Evolutionary conservation across 1,140 invertebrate species (phyloP), one percentile per base, ranked within the genome.

Genomic region (Ylistrum balloti): DNA sequence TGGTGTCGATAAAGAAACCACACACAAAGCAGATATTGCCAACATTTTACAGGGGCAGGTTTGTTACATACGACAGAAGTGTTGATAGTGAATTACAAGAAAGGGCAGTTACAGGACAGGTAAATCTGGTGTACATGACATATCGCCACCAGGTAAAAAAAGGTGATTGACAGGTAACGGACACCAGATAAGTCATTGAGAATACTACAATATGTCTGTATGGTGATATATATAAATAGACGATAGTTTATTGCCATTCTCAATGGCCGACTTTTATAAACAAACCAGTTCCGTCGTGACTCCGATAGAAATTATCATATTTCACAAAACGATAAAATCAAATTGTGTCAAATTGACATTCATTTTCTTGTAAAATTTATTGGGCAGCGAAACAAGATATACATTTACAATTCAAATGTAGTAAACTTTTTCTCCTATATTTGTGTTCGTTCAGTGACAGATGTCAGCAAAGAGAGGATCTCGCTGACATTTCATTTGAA

Each of bases 111-210:
- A 5, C 9, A 9, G 9, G 56, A 74, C 56, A 74, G 22, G 22
- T 74, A 74, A 74, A 74, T 74, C 56, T 28, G 56, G 56, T 74
- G 56, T 74, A 74, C 17, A 74, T 74, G 56, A 74, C 56, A 74
- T 74, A 74, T 74, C 56, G 56, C 56, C 56, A 74, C 28, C n/a
- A n/a, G 22, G n/a, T 74, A 74, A 74, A 74, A 45, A 48, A 74
- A 74, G 22, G 22, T 74, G 56, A 74, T 74, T 74, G 56, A 74
- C 56, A 74, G 56, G 56, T 74, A 74, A 17, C 22, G 2, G 56
- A 74, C 22, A 17, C 5, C n/a, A 17, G 2, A n/a, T 74, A 28
- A 74, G n/a, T 48, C 13, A 48, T 48, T 28, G 56, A 28, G 56
- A 28, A 1, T 74, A 74, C 41, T 74, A 74, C 56, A 28, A n/a